phyloP scores from a whole-genome alignment of 1,140 invertebrate species.

The Drosophila mayri region DNA sequence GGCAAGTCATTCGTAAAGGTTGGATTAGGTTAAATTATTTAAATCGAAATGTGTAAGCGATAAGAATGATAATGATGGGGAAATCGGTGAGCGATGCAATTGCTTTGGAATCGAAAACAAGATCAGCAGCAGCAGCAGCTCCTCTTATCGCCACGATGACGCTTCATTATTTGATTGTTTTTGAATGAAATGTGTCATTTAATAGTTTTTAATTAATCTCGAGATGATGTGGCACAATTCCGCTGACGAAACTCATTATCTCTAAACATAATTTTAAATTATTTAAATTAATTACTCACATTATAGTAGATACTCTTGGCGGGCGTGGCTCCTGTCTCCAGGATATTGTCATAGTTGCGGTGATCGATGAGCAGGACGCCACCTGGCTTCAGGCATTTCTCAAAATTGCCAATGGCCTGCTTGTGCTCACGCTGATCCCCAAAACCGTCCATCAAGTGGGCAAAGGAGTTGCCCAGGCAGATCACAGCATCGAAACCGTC shows the following conservation, averaged over 20 bases:
- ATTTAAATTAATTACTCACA: constrained; percentile 86
- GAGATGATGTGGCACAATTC: constrained; percentile 10
- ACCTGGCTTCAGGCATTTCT: constrained; percentile 92
- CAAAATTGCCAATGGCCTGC: constrained; percentile 91
- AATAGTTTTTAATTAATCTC: constrained; percentile 64
- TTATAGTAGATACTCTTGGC: constrained; percentile 95
- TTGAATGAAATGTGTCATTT: constrained; percentile 44
- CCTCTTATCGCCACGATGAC: constrained; percentile 56
- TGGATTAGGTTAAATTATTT: constrained; percentile 23
- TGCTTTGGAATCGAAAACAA: constrained; percentile 17
- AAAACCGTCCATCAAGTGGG: constrained; percentile 92
- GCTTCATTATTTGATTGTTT: constrained; percentile 26
- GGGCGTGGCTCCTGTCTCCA: constrained; percentile 90
- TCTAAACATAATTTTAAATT: neutral
- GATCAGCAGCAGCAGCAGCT: constrained; percentile 20
- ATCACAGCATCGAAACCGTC: constrained; percentile 92
- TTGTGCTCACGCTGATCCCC: constrained; percentile 92
- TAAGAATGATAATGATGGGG: constrained; percentile 15
- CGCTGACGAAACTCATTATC: neutral
- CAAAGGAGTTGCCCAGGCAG: constrained; percentile 95
- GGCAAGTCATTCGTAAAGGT: constrained; percentile 50
- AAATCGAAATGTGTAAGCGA: constrained; percentile 19
- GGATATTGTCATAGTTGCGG: constrained; percentile 94
- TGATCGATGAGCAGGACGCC: constrained; percentile 94
- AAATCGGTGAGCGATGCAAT: constrained; percentile 11